A percentile compares a stretch with the other conserved stretches of the same genome.
Evolutionary conservation across 2,797 vertebrate species (phyloP).

Genomic region (Rousettus madagascariensis): DNA sequence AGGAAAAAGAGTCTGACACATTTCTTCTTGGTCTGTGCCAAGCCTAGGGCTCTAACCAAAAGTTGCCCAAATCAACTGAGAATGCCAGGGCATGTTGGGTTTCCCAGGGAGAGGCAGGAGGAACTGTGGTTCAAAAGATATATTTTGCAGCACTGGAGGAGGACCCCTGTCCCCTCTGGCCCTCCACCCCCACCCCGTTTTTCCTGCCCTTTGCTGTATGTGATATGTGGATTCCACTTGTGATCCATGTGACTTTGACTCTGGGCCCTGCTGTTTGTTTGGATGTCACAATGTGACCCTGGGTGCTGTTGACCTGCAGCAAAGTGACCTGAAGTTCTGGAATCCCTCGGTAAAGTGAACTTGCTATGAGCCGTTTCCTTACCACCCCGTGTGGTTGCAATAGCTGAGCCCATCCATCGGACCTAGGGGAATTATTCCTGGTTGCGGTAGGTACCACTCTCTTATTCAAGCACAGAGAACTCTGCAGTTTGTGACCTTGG

Average conservation of each 20-base stretch:
- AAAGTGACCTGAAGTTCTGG: background rate
- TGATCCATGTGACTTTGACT: conserved; percentile 46
- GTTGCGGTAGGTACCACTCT: background rate
- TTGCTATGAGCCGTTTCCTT: background rate
- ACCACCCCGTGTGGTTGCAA: background rate
- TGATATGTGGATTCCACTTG: background rate
- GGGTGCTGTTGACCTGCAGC: background rate
- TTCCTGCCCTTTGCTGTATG: background rate
- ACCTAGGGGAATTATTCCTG: background rate
- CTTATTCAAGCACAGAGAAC: background rate
- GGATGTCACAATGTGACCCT: conserved; percentile 65
- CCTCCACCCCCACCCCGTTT: background rate
- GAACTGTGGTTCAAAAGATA: background rate
- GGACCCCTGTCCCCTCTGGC: background rate
- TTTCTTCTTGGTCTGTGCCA: background rate
- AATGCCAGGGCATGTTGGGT: background rate
- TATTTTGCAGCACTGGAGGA: background rate
- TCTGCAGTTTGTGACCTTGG: background rate
- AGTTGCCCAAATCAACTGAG: background rate
- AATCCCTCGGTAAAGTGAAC: background rate
- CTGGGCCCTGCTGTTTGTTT: conserved; percentile 57
- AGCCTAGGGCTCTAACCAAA: background rate
- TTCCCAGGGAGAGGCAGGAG: background rate
- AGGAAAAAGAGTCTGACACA: background rate
- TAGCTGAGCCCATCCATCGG: background rate